phyloP scores from a whole-genome alignment of 2,888 invertebrate species.

The Agrotis puta region DNA sequence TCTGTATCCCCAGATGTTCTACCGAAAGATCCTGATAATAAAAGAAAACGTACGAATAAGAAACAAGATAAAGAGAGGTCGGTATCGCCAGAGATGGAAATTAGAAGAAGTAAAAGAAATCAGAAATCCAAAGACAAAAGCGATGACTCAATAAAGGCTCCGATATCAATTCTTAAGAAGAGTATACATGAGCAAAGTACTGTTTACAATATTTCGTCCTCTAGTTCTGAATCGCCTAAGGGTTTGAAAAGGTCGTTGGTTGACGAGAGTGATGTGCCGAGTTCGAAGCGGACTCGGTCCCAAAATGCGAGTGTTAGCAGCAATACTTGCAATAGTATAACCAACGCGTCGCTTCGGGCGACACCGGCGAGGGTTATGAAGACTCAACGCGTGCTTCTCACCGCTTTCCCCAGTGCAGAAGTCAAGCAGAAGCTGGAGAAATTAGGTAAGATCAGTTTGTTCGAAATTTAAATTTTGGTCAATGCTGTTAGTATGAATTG shows the following conservation, averaged over 20 bases:
- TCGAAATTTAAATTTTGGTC: no score
- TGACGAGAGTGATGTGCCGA: constrained; percentile 68
- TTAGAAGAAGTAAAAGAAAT: constrained; percentile 80
- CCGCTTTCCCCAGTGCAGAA: constrained; percentile 81
- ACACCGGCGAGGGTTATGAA: constrained; percentile 71
- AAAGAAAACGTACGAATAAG: constrained; percentile 37
- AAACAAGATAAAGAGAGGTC: constrained; percentile 55
- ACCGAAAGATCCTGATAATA: constrained; percentile 41
- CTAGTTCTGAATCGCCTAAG: constrained; percentile 73
- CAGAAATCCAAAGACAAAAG: constrained; percentile 67
- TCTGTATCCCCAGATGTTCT: constrained; percentile 50
- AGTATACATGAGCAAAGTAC: constrained; percentile 75
- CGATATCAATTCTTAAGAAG: constrained; percentile 68
- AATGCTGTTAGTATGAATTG: no score
- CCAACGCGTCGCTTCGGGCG: constrained; percentile 65
- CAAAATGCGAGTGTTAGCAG: constrained; percentile 20
- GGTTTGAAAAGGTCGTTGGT: constrained; percentile 73
- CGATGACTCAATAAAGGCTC: constrained; percentile 54
- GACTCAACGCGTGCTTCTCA: constrained; percentile 81
- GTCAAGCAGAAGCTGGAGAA: constrained; percentile 79
- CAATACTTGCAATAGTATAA: constrained; percentile 42
- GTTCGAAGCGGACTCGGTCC: constrained; percentile 75
- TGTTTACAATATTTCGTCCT: constrained; percentile 79
- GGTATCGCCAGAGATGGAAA: constrained; percentile 68
- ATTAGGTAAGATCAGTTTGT: constrained; percentile 74